phyloP scores from a whole-genome alignment of 2,888 invertebrate genomes.

The Pycnomerus fuliginosus region DNA sequence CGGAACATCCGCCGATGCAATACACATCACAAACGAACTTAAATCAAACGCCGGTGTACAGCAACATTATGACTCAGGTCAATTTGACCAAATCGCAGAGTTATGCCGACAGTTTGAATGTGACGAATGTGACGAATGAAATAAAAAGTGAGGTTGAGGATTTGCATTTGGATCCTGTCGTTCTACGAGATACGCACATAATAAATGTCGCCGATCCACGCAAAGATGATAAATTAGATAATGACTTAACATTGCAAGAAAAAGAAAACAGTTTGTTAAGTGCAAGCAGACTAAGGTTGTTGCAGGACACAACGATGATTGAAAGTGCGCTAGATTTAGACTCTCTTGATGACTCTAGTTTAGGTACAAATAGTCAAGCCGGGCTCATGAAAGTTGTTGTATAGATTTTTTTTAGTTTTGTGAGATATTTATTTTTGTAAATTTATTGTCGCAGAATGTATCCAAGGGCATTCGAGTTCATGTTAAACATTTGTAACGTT shows the following conservation, averaged over 20 bases:
- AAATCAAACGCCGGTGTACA: constrained; percentile 50
- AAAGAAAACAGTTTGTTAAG: constrained; percentile 58
- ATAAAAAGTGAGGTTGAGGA: constrained; percentile 52
- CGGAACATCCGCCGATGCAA: constrained; percentile 40
- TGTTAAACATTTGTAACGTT: too few species aligned
- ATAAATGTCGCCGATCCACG: constrained; percentile 16
- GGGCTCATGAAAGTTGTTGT: constrained; percentile 64
- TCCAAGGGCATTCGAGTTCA: not conserved
- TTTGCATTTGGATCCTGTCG: constrained; percentile 57
- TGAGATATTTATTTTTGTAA: constrained; percentile 23
- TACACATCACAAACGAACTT: constrained; percentile 52
- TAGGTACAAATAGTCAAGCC: constrained; percentile 67
- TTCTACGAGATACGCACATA: constrained; percentile 48
- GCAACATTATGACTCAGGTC: constrained; percentile 40
- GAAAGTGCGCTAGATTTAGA: constrained; percentile 87
- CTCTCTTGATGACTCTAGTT: constrained; percentile 74
- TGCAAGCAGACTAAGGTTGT: constrained; percentile 72
- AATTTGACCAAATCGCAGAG: constrained; percentile 46
- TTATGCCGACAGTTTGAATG: constrained; percentile 43
- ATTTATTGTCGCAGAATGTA: constrained; percentile 6
- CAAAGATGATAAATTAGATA: constrained; percentile 40
- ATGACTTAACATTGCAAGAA: constrained; percentile 50
- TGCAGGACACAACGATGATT: constrained; percentile 88
- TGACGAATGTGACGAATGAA: constrained; percentile 24
- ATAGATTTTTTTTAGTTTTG: constrained; percentile 30